Evolutionary conservation across 2,113 vertebrate genomes (phyloP).

Genomic region (Morone chrysops): DNA sequence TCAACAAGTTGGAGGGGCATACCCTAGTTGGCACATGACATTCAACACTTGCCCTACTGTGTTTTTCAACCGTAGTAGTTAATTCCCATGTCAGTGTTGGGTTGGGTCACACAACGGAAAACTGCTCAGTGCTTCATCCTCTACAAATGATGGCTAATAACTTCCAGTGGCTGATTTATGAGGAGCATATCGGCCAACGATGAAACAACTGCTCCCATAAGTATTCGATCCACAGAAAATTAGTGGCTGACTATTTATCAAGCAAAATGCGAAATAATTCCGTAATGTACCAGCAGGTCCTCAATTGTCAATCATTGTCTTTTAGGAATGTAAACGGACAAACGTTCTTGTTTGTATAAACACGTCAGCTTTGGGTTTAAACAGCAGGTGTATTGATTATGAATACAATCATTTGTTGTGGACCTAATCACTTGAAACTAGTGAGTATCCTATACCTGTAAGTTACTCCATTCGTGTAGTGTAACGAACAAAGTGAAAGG

Average conservation of each 20-base stretch:
- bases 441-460: no score
- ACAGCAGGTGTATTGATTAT: neutral
- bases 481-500: no score
- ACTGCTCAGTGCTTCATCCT: neutral
- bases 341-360: neutral
- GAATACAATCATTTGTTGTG: neutral
- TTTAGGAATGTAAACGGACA: neutral
- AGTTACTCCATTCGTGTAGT: no score
- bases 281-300: neutral
- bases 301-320: neutral
- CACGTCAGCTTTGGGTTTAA: neutral
- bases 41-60: neutral
- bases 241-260: neutral
- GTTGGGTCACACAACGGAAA: neutral
- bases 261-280: neutral
- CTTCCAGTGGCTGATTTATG: neutral
- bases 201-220: neutral
- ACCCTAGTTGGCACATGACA: neutral
- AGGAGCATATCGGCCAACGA: neutral
- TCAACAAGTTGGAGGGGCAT: neutral
- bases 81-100: neutral
- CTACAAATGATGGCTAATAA: neutral
- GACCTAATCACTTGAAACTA: neutral
- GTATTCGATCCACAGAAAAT: neutral
- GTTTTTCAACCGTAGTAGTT: neutral